Base-by-base conservation (phyloP, 2,888 invertebrate genomes). In the Gymnocheta viridis region DNA sequence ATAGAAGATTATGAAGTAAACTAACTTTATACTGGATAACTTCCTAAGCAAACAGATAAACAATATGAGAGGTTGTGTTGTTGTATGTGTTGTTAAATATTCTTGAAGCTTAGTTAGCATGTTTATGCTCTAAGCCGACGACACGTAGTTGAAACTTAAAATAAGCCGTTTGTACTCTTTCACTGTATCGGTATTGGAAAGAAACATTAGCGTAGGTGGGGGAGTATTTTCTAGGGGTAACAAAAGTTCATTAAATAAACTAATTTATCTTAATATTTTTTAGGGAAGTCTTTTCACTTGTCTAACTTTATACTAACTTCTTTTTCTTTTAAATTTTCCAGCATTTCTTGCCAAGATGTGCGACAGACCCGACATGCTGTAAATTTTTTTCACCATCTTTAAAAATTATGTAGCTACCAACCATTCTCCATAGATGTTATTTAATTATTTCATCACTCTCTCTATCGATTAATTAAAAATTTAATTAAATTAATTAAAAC, bases 261-360 rank as follows among this genome's bases (percentile, higher is more conserved):
- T n/a, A n/a, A n/a, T 10, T 14, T n/a, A 14, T 41, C 10, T 14
- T 38, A 14, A 14, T 4, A 4, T 41, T 4, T 41, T 41, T 14
- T n/a, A 41, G n/a, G 41, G 5, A n/a, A n/a, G 9, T 47, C 7
- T 7, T 38, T 38, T 38, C 4, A 49, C 12, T 49, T 49, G 3
- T 41, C 60, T 77, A 67, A 67, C 70, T 88, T n/a, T 27, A 9
- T 41, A 9, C 14, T 35, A 62, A 19, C 24, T 22, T 51, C 38
- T 72, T 85, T 70, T 86, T 87, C 85, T 86, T 87, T 29, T 58
- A 85, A 86, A 85, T 87, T 87, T 92, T 93, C 80, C 93, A 96
- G 96, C 96, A 93, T 98, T 98, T 94, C 95, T 97, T 93, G 95
- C 95, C 93, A 95, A 95, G 94, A 95, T 98, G 95, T 96, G 96